Percentiles rank a stretch among this genome's conserved stretches.
These are phyloP conservation scores for Lycorma delicatula DNA, from an alignment of 1,140 invertebrate genomes.

Conservation along the genomic window DNA sequence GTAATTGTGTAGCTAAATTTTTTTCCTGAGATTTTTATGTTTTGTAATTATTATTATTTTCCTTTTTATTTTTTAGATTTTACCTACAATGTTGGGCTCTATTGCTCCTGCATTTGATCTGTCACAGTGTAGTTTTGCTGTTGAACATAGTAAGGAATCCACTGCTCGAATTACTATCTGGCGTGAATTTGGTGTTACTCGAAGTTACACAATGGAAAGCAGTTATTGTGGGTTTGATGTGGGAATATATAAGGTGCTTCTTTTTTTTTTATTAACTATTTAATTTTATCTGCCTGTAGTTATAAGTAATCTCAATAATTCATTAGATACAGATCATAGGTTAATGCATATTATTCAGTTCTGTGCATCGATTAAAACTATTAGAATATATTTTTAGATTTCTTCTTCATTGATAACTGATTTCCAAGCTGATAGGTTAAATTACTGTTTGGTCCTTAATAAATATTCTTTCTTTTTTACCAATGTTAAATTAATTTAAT, in stretches of 20 bases:
- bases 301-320: background rate
- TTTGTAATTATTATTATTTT: background rate
- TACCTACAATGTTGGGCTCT: constrained; percentile 60
- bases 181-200: constrained; percentile 65
- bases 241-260: constrained; percentile 55
- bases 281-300: background rate
- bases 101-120: constrained; percentile 61
- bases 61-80: constrained; percentile 41
- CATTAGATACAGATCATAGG: background rate
- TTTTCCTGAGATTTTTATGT: too few species aligned
- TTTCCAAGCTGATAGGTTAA: too few species aligned
- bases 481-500: too few species aligned
- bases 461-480: too few species aligned
- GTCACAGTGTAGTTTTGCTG: constrained; percentile 65
- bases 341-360: background rate
- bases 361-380: background rate
- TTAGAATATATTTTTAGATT: background rate
- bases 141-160: constrained; percentile 69
- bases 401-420: background rate
- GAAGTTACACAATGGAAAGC: constrained; percentile 80
- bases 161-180: constrained; percentile 79
- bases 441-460: too few species aligned
- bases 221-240: constrained; percentile 79
- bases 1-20: too few species aligned
- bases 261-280: background rate